These are phyloP conservation scores for Ochropleura leucogaster DNA, from an alignment of 2,888 invertebrate species.

Conservation along the genomic window DNA sequence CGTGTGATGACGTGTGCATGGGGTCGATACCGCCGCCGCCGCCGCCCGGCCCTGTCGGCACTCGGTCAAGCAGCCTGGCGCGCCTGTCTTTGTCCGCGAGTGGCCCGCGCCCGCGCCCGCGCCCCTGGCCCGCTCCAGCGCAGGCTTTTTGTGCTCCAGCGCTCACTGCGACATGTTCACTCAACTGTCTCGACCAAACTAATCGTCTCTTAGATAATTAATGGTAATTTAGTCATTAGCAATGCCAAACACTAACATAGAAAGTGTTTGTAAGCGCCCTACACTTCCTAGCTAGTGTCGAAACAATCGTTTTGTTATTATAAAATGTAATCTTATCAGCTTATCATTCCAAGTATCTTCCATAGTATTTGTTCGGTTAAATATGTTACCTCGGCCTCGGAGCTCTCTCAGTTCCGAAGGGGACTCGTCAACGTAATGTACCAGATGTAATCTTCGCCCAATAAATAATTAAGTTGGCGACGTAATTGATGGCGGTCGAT, in stretches of 20 bases:
- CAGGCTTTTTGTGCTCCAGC: conserved; percentile 36
- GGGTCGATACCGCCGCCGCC: conserved; percentile 19
- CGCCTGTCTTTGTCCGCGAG: conserved; percentile 22
- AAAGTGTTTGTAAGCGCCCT: conserved; percentile 17
- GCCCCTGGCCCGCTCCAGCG: not conserved
- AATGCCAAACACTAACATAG: conserved; percentile 7
- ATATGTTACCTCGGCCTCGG: conserved; percentile 8
- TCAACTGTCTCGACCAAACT: conserved; percentile 51
- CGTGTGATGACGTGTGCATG: conserved; percentile 15
- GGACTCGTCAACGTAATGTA: not conserved
- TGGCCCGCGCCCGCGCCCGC: not conserved
- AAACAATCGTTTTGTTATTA: conserved; percentile 21
- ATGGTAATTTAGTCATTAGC: conserved; percentile 28
- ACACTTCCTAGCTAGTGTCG: conserved; percentile 17
- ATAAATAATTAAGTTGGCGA: conserved; percentile 21
- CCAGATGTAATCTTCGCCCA: conserved; percentile 24
- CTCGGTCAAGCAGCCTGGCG: conserved; percentile 44
- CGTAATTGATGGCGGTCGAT: conserved; percentile 6
- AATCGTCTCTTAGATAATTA: conserved; percentile 50
- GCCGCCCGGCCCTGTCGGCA: not conserved
- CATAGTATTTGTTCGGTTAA: conserved; percentile 14
- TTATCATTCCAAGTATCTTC: conserved; percentile 29
- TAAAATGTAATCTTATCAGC: conserved; percentile 28
- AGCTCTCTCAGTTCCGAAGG: conserved; percentile 3
- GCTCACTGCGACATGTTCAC: conserved; percentile 36